These are phyloP conservation scores for Micromesistius poutassou DNA, from an alignment of 2,797 vertebrate species.

Conservation along the genomic window DNA sequence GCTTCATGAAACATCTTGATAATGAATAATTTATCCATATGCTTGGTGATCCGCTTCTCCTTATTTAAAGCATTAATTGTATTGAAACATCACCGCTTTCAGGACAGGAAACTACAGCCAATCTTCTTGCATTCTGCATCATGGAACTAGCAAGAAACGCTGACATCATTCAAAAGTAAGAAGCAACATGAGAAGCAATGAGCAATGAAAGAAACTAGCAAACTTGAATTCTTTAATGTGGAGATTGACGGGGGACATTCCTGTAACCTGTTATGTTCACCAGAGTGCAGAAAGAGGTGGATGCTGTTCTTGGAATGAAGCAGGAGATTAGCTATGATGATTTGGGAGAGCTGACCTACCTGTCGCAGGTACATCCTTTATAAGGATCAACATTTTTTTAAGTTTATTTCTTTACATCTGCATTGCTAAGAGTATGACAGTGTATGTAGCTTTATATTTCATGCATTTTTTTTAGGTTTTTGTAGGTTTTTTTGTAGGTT, in stretches of 20 bases:
- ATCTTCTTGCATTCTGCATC: slow-evolving; percentile 83
- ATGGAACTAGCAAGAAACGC: slow-evolving; percentile 84
- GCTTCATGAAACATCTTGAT: no score
- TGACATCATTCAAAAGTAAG: slow-evolving; percentile 80
- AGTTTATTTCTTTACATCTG: no score
- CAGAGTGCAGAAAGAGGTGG: slow-evolving; percentile 83
- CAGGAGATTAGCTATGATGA: slow-evolving; percentile 81
- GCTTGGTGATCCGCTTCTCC: neutral
- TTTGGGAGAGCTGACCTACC: slow-evolving; percentile 81
- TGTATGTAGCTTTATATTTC: no score
- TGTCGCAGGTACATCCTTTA: slow-evolving; percentile 75
- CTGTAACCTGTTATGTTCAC: slow-evolving; percentile 4
- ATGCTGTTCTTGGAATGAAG: slow-evolving; percentile 86
- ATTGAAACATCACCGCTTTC: neutral
- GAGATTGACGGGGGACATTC: neutral
- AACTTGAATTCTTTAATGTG: neutral
- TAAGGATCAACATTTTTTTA: neutral
- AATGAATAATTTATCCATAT: no score
- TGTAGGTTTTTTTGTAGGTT: no score
- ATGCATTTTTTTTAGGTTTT: no score
- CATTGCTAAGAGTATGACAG: no score
- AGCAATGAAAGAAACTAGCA: no score
- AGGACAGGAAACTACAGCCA: slow-evolving; percentile 93
- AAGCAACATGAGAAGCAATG: neutral
- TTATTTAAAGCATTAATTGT: neutral